Conservation (phyloP, 2,113 vertebrate genomes). For the Deroptyus accipitrinus region DNA sequence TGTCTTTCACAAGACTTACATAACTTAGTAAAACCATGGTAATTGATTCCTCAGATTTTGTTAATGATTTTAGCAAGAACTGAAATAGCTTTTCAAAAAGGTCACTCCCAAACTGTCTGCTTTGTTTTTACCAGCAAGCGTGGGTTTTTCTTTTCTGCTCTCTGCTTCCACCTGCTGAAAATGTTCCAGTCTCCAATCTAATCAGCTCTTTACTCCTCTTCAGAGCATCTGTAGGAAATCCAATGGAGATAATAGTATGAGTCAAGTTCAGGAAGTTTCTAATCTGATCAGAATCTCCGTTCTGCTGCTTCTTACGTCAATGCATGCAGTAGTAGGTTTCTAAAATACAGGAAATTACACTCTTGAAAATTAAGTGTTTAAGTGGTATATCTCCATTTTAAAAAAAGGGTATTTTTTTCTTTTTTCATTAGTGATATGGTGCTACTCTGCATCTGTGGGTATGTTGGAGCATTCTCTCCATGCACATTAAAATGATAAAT, state of each 20-base stretch:
- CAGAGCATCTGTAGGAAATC: constrained; percentile 35
- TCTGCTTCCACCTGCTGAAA: constrained; percentile 45
- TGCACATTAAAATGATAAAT: neutral
- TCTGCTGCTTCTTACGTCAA: neutral
- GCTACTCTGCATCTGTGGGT: neutral
- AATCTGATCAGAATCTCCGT: neutral
- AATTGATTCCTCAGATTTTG: neutral
- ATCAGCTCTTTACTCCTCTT: constrained; percentile 3
- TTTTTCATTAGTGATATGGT: neutral
- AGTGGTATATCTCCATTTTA: neutral
- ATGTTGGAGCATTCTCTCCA: neutral
- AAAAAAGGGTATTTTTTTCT: neutral
- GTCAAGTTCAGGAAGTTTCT: constrained; percentile 17
- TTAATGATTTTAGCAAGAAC: neutral
- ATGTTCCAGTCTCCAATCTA: neutral
- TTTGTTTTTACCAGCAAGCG: neutral
- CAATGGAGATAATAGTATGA: constrained; percentile 7
- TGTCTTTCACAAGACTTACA: neutral
- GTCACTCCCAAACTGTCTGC: neutral
- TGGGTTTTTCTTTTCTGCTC: neutral
- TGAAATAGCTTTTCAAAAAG: neutral
- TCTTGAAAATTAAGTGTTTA: neutral
- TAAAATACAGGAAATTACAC: neutral
- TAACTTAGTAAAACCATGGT: neutral
- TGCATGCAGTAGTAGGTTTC: neutral